Conservation (phyloP, 2,113 vertebrate genomes). For the Limnothrissa miodon region DNA sequence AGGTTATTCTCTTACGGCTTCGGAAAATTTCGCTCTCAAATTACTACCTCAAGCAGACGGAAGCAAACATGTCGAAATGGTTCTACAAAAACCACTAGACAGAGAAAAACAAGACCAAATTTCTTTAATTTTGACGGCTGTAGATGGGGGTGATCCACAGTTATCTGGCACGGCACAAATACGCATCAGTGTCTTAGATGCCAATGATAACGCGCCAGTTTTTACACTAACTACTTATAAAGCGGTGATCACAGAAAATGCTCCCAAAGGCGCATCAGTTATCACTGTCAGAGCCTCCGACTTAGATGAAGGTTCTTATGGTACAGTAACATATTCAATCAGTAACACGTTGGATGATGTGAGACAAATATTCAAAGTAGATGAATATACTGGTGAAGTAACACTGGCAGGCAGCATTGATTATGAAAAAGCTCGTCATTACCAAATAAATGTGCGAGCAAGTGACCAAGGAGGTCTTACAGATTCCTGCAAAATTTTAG, state of each 20-base stretch:
- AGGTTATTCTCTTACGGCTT: conserved; percentile 56
- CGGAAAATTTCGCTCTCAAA: conserved; percentile 59
- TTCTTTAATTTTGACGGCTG: conserved; percentile 47
- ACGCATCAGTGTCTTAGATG: conserved; percentile 68
- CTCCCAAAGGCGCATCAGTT: conserved; percentile 31
- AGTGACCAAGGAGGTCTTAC: conserved; percentile 61
- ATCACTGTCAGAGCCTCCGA: conserved; percentile 47
- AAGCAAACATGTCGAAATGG: conserved; percentile 55
- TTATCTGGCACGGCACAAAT: conserved; percentile 52
- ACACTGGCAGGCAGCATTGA: conserved; percentile 31
- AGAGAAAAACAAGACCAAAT: conserved; percentile 49
- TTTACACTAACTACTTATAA: conserved; percentile 50
- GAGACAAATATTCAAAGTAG: conserved; percentile 26
- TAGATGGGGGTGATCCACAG: conserved; percentile 55
- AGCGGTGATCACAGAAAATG: conserved; percentile 46
- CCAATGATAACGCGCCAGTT: conserved; percentile 74
- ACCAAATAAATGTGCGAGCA: conserved; percentile 51
- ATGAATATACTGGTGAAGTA: conserved; percentile 34
- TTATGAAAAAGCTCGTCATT: conserved; percentile 40
- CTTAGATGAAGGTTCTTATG: conserved; percentile 37
- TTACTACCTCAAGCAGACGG: conserved; percentile 55
- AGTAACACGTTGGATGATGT: conserved; percentile 24
- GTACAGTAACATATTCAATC: conserved; percentile 33
- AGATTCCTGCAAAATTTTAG: conserved; percentile 13
- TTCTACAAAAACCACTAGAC: conserved; percentile 53